Evolutionary conservation across 1,140 invertebrate species (phyloP), one percentile per base, ranked within the genome.

Genomic region (Stegodyphus dumicola): DNA sequence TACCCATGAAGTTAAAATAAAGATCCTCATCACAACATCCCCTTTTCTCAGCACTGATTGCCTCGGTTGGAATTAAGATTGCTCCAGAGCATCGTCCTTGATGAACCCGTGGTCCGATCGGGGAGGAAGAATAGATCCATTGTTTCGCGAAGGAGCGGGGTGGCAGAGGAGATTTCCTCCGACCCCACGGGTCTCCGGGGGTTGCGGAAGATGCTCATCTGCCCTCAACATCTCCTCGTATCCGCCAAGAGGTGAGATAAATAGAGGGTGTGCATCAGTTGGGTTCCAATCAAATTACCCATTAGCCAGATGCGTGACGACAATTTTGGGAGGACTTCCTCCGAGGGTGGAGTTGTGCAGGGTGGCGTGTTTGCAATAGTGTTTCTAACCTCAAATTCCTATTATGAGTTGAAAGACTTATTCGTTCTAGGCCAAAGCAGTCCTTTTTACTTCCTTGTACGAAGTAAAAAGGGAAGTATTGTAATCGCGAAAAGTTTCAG

Each of bases 21-120:
- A 75, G 70, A 80, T 69, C 17, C 60, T 7, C 52, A 52, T 67
- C 53, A 6, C 48, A 33, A 11, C 48, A 10, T 81, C 53, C 77
- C 54, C 78, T 18, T 18, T 7, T 51, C 66, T 13, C n/a, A 52
- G 78, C 17, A 69, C 80, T 83, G 80, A 83, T 83, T 83, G 80
- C 80, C 80, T 66, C n/a, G 48, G 70, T 33, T 49, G 53, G 70
- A 83, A 83, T 75, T 83, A 83, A 83, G 80, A 83, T 75, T 75
- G 64, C 71, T 54, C 80, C 80, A 83, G 17, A 67, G 70, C 52
- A 80, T 18, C 78, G 67, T 15, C 69, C 80, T 75, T 83, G 80
- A 83, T 83, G 80, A 83, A 83, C 70, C 60, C 75, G 54, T 75
- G 48, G 80, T 70, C 17, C 48, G 71, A 73, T 81, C 78, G 54